Evolutionary conservation across 2,888 invertebrate genomes (phyloP), one percentile per base, ranked within the genome.

Genomic region (Dasypolia templi): DNA sequence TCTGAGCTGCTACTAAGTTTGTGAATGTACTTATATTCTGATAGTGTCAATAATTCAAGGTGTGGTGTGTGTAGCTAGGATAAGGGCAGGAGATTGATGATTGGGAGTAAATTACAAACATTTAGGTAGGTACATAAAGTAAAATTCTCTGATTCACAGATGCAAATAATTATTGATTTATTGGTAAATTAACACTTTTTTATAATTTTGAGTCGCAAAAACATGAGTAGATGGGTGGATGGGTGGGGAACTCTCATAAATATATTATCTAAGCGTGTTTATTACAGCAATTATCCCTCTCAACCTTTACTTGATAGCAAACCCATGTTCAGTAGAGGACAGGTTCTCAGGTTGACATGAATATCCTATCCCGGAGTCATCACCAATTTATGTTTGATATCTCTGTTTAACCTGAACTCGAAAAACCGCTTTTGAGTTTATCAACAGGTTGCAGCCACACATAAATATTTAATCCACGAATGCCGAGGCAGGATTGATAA

Each of bases 341-440:
- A 35, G n/a, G n/a, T 58, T 32, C n/a, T 32, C 32, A 11, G 17
- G 12, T 53, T 11, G 44, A 63, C 58, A 77, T 63, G 51, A 72
- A 79, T 79, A 61, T 61, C 49, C n/a, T 17, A 65, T 44, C 64
- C 2, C 55, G 6, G 55, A 56, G 19, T 17, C 65, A 74, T 74
- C 77, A 75, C 51, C 55, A 61, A 77, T 64, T 77, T 79, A 77
- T 62, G 6, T 65, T 39, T 49, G 53, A 67, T 67, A 63, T 32
- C 14, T 39, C 67, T 68, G 35, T 62, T 58, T 44, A 51, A 32
- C 59, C 49, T n/a, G 7, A 59, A 59, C 59, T 11, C n/a, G n/a
- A 71, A 82, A 66, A 70, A 68, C 63, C 66, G 71, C 68, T 83
- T 83, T 66, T 84, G 61, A 84, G 84, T 80, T 65, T 76, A 76